Base-by-base conservation (phyloP, 2,888 invertebrate genomes). In the Lumbricus terrestris region DNA sequence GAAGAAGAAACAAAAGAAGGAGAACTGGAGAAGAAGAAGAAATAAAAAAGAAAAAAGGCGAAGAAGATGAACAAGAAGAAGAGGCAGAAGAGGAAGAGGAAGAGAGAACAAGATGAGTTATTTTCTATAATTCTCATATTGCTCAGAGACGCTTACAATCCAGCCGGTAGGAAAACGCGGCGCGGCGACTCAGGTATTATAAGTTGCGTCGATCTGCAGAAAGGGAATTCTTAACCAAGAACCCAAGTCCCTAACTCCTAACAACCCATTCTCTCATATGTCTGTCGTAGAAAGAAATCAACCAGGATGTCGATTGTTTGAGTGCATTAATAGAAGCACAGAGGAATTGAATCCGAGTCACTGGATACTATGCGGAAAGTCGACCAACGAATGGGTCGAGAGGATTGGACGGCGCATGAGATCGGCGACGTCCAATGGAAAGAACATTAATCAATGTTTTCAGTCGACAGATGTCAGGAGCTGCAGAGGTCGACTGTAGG, bases 81-180 rank as follows among this genome's bases (percentile, higher is more conserved):
- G 54, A 88, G n/a, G n/a, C 37, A 82, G 85, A 89, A 90, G 88
- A 69, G 69, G 88, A 90, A 91, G 91, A 85, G 47, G 69, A 42
- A 90, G 5, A 47, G 15, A 16, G 15, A 13, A 16, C 1, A 40
- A 13, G 15, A 13, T 16, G 15, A 16, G 6, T 40, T 40, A 11
- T 40, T 6, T 40, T 40, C 6, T 40, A 40, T 40, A 40, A 40
- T 6, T 11, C 40, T 40, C 40, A 40, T n/a, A n/a, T n/a, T n/a
- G 23, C 23, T 47, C n/a, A 47, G 20, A 47, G 18, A 23, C 47
- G 20, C 47, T 47, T 20, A 3, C 29, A 69, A n/a, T 11, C n/a
- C 69, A 69, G n/a, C 69, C n/a, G n/a, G 29, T 13, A 69, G 8
- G 69, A 69, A 69, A 54, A 69, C 29, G 47, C n/a, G n/a, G n/a